Evolutionary conservation across 2,113 vertebrate genomes (phyloP), one percentile per base, ranked within the genome.

Genomic region (Calyptomena viridis): DNA sequence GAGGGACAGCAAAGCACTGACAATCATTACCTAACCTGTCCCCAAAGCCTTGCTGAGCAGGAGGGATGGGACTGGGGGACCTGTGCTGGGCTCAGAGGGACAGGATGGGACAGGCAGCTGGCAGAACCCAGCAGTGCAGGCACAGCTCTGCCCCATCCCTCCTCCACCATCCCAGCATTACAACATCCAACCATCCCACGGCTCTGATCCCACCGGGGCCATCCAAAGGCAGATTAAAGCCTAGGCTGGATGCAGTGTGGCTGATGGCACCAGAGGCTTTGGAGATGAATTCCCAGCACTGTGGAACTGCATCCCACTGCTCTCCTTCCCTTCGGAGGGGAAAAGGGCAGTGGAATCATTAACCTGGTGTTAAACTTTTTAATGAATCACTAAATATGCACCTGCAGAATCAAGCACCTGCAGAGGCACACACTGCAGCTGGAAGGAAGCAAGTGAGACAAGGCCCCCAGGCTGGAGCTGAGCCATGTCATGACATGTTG

Each of bases 301-400:
- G 59, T 25, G 20, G 19, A 75, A 73, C 8, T 69, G 27, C 3
- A 0, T 23, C 55, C 37, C 40, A 4, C 60, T 20, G 25, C 53
- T 55, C 59, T 37, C 44, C 0, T 67, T 28, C 53, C 85, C 67
- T n/a, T 20, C 2, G 4, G 87, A 84, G 56, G 31, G 30, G 31
- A 71, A 76, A 89, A 87, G 58, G 50, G 71, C n/a, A 19, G 80
- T 47, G 49, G 76, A 95, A 50, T 90, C 89, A 84, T 75, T 84
- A 91, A 93, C 64, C n/a, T 59, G 59, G 33, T 28, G 18, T 11
- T 94, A 87, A 89, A 73, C 83, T 67, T 91, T 75, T 88, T 39
- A n/a, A 89, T 7, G n/a, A 94, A 78, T 80, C 75, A 69, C 50
- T 66, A 33, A 75, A 67, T 0, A 9, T 50, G 72, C 88, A 90